Base-by-base conservation (phyloP, 1,140 invertebrate species). In the Anagrus nilaparvatae region DNA sequence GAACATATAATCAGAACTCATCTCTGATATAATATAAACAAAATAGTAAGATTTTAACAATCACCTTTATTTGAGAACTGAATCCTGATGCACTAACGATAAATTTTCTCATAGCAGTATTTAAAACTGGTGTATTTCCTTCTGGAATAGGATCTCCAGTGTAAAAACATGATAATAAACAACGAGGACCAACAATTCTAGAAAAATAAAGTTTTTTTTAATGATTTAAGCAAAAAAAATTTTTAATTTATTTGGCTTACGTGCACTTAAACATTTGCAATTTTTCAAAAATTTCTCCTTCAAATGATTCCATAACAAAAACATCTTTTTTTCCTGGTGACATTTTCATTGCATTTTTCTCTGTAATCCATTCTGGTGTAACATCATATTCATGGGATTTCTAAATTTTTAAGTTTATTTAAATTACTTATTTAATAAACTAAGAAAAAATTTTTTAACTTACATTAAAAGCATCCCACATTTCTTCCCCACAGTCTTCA, bases 111-210 rank as follows among this genome's bases (percentile, higher is more conserved):
- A 93, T 90, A 1, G 84, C 80, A 25, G 84, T 74, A 18, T 81
- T 86, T 53, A 77, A 87, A 9, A 90, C 71, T n/a, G 88, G 86
- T 50, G 74, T 77, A 2, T 68, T 72, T 13, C 77, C 79, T 44
- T 78, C 71, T 1, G 87, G 88, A 42, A 93, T 79, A n/a, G 81
- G 67, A 49, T 77, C 69, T 13, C 75, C 75, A 53, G 79, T 75
- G 13, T 73, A 70, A 30, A 90, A 63, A 55, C 84, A 90, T 38
- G 76, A 72, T 9, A 84, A 64, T 13, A 92, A 59, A 57, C 86
- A 91, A 27, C 75, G 71, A 9, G 88, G 84, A 1, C 87, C 87
- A 42, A 89, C 61, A 40, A 92, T 72, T 56, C 80, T 82, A 59
- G 67, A 78, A 50, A n/a, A n/a, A n/a, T n/a, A n/a, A n/a, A n/a